phyloP scores from a whole-genome alignment of 2,113 vertebrate species.

The Tinamus guttatus region DNA sequence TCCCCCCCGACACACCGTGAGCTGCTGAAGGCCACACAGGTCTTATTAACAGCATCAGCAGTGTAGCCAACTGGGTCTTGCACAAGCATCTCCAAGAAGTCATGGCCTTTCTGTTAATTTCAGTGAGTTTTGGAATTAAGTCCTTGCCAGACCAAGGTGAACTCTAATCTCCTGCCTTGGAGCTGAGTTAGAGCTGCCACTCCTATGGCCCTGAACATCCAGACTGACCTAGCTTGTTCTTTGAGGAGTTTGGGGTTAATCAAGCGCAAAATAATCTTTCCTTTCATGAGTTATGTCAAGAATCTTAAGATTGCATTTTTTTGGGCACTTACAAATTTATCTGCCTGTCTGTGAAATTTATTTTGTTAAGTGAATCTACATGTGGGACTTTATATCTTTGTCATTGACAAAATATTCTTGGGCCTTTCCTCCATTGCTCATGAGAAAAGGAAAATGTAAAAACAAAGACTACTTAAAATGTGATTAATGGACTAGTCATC shows the following conservation, averaged over 20 bases:
- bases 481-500: not conserved
- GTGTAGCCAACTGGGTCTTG: not conserved
- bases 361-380: not conserved
- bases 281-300: not conserved
- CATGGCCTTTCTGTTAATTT: not conserved
- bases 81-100: not conserved
- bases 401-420: not conserved
- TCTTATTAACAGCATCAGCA: not conserved
- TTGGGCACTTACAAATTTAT: not conserved
- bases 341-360: not conserved
- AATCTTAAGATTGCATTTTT: not conserved
- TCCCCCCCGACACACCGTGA: rapidly evolving
- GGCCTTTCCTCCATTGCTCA: not conserved
- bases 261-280: not conserved
- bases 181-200: not conserved
- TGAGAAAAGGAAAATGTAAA: not conserved
- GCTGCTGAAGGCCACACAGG: rapidly evolving
- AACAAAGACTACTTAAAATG: conserved; percentile 5
- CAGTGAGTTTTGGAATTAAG: not conserved
- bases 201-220: not conserved
- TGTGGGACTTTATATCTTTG: not conserved
- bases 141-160: not conserved
- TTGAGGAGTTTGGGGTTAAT: not conserved
- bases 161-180: not conserved
- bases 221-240: not conserved